Conservation (phyloP, 2,113 vertebrate species). For the Corythornis vintsioides region DNA sequence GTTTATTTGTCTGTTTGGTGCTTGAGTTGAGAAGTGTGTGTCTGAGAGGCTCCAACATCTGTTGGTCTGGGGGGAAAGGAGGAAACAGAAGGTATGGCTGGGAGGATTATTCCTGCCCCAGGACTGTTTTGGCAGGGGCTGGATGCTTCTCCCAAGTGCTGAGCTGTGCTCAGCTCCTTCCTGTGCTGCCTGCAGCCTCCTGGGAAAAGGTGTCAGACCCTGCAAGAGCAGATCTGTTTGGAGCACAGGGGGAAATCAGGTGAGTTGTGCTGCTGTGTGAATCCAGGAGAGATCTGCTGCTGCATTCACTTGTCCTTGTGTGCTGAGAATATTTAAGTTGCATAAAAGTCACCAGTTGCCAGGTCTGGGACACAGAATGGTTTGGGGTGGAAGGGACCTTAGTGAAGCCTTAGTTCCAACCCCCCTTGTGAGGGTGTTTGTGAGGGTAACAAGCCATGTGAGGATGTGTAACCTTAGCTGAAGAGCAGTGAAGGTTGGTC, state of each 20-base stretch:
- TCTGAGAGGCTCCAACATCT: background rate
- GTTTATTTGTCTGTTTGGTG: background rate
- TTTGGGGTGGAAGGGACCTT: background rate
- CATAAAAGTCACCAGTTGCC: background rate
- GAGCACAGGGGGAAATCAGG: background rate
- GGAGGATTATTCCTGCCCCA: background rate
- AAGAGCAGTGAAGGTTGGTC: background rate
- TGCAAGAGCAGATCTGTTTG: no score
- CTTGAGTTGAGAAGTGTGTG: background rate
- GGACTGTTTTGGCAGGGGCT: background rate
- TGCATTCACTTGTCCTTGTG: rapidly evolving
- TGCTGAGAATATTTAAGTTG: background rate
- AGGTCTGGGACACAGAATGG: background rate
- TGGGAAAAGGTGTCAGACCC: background rate
- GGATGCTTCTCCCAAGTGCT: background rate
- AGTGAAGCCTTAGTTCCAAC: background rate
- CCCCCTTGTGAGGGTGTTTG: background rate
- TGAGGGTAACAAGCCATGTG: background rate
- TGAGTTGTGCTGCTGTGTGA: background rate
- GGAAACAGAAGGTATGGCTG: background rate
- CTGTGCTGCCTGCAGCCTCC: background rate
- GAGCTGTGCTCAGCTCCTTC: background rate
- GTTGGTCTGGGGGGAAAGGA: background rate
- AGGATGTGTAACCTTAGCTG: background rate
- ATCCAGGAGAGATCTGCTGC: background rate